These are phyloP conservation scores for Ibidorhyncha struthersii DNA, from an alignment of 2,113 vertebrate species.

Conservation along the genomic window DNA sequence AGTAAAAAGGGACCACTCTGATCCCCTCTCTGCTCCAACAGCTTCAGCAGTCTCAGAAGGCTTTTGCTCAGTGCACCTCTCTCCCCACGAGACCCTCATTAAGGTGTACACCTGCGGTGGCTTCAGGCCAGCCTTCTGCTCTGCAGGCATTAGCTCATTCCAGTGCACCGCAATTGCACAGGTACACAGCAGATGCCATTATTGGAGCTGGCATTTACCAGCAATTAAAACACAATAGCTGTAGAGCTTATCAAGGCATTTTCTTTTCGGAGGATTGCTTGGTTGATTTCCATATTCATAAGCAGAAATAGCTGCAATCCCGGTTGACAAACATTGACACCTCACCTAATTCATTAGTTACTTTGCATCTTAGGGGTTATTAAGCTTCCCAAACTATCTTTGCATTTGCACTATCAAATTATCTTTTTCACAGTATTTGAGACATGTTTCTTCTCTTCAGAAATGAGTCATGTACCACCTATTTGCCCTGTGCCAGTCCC, in stretches of 20 bases:
- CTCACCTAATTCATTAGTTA: neutral
- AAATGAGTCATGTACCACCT: neutral
- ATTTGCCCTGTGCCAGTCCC: neutral
- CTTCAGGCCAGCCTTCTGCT: slow-evolving; percentile 1
- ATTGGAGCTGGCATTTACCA: neutral
- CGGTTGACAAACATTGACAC: neutral
- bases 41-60: neutral
- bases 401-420: neutral
- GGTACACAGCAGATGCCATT: slow-evolving; percentile 2
- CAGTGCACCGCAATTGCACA: neutral
- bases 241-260: neutral
- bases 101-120: neutral
- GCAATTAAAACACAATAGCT: slow-evolving; percentile 34
- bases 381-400: neutral
- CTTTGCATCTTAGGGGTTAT: neutral
- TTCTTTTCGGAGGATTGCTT: neutral
- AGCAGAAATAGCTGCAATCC: neutral
- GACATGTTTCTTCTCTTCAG: neutral
- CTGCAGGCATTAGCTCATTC: neutral
- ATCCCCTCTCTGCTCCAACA: neutral
- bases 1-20: neutral
- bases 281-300: neutral
- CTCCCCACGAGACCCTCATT: neutral
- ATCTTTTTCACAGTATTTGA: neutral
- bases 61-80: neutral